Percentiles rank a stretch among this genome's conserved stretches.
Evolutionary conservation across 2,888 invertebrate species (phyloP).

Genomic region (Koerneria pararmatus): DNA sequence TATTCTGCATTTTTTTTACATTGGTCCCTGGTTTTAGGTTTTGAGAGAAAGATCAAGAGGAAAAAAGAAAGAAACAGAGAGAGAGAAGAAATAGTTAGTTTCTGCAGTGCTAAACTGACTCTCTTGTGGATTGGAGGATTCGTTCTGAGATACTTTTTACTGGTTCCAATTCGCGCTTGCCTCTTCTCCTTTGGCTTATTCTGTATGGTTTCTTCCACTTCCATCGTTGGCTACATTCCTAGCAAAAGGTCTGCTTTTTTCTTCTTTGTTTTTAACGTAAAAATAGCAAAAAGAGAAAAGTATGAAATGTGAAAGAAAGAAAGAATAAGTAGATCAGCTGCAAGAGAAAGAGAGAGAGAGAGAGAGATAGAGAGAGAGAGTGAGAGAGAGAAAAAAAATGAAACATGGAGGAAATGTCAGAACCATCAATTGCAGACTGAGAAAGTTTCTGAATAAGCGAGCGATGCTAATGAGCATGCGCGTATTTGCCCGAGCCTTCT

Average conservation of each 20-base stretch:
- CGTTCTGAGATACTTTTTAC: slow-evolving; percentile 80
- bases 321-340: background rate
- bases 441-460: slow-evolving; percentile 66
- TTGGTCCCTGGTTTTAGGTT: no score
- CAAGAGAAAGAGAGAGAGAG: no score
- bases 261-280: background rate
- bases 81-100: no score
- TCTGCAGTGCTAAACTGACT: slow-evolving; percentile 69
- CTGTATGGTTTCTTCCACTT: slow-evolving; percentile 71
- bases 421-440: background rate
- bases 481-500: slow-evolving; percentile 75
- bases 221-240: slow-evolving; percentile 71
- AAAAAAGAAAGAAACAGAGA: no score
- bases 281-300: slow-evolving; percentile 23
- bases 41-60: no score
- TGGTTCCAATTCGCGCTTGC: slow-evolving; percentile 72
- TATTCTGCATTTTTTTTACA: no score
- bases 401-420: background rate
- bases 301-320: background rate
- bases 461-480: slow-evolving; percentile 76
- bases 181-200: slow-evolving; percentile 58
- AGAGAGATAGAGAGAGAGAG: no score
- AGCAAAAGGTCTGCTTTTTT: slow-evolving; percentile 34
- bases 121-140: slow-evolving; percentile 92
- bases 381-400: no score